phyloP scores from a whole-genome alignment of 2,113 vertebrate species.

The Balaeniceps rex region DNA sequence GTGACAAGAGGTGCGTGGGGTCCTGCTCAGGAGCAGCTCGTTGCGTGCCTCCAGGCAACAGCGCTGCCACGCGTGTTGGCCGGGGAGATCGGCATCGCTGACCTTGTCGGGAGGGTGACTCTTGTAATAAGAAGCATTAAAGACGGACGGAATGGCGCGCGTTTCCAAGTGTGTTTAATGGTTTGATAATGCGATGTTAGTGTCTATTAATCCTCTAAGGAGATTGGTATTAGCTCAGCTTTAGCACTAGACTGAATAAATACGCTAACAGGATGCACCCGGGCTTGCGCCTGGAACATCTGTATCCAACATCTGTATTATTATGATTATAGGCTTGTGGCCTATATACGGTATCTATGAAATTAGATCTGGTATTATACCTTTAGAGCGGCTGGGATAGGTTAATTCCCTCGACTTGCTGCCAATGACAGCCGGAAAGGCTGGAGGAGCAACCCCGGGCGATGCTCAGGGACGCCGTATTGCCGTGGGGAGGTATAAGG shows the following conservation, averaged over 20 bases:
- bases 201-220: conserved; percentile 76
- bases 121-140: not conserved
- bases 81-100: not conserved
- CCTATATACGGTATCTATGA: conserved; percentile 42
- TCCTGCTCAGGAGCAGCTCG: not conserved
- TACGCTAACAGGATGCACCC: conserved; percentile 56
- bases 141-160: not conserved
- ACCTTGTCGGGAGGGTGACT: not conserved
- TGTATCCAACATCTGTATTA: conserved; percentile 71
- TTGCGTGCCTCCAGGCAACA: not conserved
- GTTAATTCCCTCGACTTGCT: not conserved
- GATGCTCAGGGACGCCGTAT: not conserved
- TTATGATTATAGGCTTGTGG: conserved; percentile 48
- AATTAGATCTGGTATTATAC: conserved; percentile 43
- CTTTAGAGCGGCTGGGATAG: not conserved
- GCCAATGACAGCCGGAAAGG: not conserved
- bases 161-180: conserved; percentile 73
- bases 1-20: not conserved
- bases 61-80: too few relatives aligned
- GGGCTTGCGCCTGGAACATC: conserved; percentile 53
- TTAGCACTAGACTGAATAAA: conserved; percentile 68
- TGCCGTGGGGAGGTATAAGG: not conserved
- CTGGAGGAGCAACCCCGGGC: not conserved
- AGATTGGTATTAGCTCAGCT: conserved; percentile 75
- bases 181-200: conserved; percentile 70